Conservation (phyloP, 2,113 vertebrate genomes). For the Leptosomus discolor region DNA sequence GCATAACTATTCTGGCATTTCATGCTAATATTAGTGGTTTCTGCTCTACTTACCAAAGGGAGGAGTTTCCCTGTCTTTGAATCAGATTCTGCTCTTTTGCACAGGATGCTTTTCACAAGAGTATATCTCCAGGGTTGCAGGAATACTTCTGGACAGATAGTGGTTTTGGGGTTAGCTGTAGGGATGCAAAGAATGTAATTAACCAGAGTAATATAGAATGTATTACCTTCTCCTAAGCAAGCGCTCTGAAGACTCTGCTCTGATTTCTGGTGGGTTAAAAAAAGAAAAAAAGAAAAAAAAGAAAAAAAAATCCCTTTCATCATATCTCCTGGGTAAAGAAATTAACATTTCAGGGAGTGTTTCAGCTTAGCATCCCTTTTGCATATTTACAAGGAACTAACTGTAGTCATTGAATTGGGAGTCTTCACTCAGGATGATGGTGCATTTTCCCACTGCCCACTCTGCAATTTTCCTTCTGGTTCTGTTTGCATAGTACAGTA, state of each 20-base stretch:
- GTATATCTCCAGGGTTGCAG: neutral
- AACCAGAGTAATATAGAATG: neutral
- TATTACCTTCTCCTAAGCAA: neutral
- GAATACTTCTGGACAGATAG: neutral
- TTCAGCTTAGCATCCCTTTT: neutral
- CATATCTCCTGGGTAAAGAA: neutral
- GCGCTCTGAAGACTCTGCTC: neutral
- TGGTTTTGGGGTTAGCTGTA: neutral
- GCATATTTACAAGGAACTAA: neutral
- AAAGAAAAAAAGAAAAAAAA: neutral
- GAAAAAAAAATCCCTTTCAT: neutral
- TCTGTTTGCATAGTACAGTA: neutral
- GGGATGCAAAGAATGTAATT: neutral
- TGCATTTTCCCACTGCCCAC: neutral
- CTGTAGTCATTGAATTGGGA: neutral
- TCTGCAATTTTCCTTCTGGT: neutral
- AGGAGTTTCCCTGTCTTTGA: neutral
- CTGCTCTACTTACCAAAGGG: constrained; percentile 40
- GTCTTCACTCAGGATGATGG: neutral
- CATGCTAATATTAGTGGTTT: constrained; percentile 37
- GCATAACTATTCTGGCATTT: constrained; percentile 33
- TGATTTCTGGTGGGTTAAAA: neutral
- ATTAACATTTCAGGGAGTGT: neutral
- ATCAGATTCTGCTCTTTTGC: neutral
- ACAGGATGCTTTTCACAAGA: neutral